These are phyloP conservation scores for Tetragonula clypearis DNA, from an alignment of 1,140 invertebrate species.

Conservation along the genomic window DNA sequence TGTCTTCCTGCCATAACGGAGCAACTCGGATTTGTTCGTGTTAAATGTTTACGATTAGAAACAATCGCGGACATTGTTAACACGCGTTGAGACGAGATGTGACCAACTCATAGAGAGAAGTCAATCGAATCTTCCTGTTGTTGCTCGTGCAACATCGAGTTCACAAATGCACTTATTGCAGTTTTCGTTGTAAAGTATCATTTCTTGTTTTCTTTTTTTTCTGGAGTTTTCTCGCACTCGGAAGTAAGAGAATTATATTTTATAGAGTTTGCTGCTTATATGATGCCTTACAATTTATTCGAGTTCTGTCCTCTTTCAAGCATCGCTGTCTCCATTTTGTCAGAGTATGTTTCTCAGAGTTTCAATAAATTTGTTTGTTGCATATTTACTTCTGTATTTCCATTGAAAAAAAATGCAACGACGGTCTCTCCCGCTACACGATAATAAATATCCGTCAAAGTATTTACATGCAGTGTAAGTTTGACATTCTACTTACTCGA, in stretches of 20 bases:
- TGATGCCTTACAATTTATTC: too few relatives aligned
- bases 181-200: not conserved
- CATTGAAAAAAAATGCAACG: not conserved
- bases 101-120: not conserved
- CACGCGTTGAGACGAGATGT: not conserved
- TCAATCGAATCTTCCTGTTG: conserved; percentile 13
- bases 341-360: too few relatives aligned
- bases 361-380: too few relatives aligned
- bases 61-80: not conserved
- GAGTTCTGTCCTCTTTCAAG: too few relatives aligned
- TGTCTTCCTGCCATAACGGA: conserved; percentile 19
- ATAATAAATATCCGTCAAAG: not conserved
- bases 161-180: not conserved
- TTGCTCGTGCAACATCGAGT: not conserved
- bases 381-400: not conserved
- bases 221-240: not conserved
- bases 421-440: not conserved
- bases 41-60: not conserved
- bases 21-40: not conserved
- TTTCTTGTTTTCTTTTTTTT: too few relatives aligned
- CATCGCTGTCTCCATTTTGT: too few relatives aligned
- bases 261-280: too few relatives aligned
- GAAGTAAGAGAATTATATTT: not conserved
- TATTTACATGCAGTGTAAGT: not conserved
- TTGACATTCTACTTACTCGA: too few relatives aligned